Evolutionary conservation across 1,140 invertebrate genomes (phyloP).

Genomic region (Microplitis mediator): DNA sequence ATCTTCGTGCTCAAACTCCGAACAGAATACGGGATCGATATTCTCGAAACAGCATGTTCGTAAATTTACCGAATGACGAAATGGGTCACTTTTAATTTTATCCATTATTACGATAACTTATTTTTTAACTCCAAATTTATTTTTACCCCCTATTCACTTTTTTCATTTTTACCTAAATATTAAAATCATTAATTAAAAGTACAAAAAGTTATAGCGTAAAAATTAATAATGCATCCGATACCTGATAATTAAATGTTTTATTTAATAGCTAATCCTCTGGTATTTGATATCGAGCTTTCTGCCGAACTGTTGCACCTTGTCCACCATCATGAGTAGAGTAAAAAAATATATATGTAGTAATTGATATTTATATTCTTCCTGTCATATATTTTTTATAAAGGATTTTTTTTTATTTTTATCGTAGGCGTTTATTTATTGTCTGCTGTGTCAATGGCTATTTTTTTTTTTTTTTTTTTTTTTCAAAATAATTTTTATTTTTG

Average conservation of each 20-base stretch:
- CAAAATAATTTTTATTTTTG: no score
- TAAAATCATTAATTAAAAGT: not conserved
- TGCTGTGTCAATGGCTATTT: no score
- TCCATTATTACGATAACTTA: not conserved
- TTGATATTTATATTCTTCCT: no score
- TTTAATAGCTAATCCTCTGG: no score
- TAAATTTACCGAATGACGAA: slow-evolving; percentile 33
- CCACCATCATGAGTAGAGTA: not conserved
- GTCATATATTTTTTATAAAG: no score
- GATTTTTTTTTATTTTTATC: no score
- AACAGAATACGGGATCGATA: slow-evolving; percentile 37
- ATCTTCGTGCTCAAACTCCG: slow-evolving; percentile 4
- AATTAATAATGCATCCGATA: not conserved
- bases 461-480: no score
- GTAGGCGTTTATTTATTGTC: no score
- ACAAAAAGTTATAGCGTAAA: not conserved
- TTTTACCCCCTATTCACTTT: slow-evolving; percentile 1
- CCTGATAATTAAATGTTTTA: not conserved
- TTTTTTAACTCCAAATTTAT: not conserved
- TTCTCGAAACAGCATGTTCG: slow-evolving; percentile 37
- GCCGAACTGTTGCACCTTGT: slow-evolving; percentile 1
- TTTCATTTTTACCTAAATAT: not conserved
- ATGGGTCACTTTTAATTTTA: slow-evolving; percentile 31
- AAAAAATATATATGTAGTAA: no score
- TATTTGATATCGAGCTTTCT: not conserved